These are phyloP conservation scores for Merluccius polli DNA, from an alignment of 2,797 vertebrate species.

Conservation along the genomic window DNA sequence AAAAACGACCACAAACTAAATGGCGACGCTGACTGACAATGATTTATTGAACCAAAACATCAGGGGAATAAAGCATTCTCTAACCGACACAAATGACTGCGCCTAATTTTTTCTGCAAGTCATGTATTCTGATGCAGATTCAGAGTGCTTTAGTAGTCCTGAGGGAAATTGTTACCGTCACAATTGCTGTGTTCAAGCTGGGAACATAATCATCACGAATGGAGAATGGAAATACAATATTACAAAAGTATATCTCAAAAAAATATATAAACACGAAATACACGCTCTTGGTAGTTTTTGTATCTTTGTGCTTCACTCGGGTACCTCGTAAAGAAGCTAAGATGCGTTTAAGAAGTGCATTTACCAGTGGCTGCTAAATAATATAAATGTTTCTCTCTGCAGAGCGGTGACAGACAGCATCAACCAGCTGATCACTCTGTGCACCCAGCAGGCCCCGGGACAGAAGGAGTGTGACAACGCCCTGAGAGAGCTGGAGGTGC, in stretches of 20 bases:
- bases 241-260: background rate
- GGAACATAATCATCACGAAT: background rate
- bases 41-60: background rate
- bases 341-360: background rate
- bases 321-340: no score
- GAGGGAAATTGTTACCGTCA: background rate
- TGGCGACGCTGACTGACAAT: background rate
- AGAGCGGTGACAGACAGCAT: slow-evolving; percentile 99
- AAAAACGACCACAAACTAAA: background rate
- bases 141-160: background rate
- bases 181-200: background rate
- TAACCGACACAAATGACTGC: background rate
- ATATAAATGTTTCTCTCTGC: slow-evolving; percentile 31
- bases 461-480: slow-evolving; percentile 99
- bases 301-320: background rate
- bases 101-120: background rate
- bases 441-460: slow-evolving; percentile 96
- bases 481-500: slow-evolving; percentile 92
- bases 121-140: background rate
- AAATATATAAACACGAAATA: background rate
- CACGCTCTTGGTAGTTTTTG: background rate
- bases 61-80: background rate
- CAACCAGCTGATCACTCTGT: slow-evolving; percentile 96
- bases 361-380: no score
- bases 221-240: background rate